Evolutionary conservation across 1,140 invertebrate genomes (phyloP).

Genomic region (Gryon sp.): DNA sequence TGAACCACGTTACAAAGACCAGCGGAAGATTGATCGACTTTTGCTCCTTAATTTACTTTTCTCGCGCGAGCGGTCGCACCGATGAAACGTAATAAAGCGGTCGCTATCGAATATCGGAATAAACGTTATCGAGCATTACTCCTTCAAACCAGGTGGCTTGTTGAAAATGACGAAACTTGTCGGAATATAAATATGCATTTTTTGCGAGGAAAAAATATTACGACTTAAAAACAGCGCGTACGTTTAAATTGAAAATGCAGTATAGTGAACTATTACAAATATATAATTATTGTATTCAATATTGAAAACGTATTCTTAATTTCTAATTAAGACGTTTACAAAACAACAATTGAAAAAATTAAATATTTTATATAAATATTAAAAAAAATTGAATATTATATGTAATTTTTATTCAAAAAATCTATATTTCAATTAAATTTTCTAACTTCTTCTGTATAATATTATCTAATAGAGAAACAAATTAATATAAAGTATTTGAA

Average conservation of each 20-base stretch:
- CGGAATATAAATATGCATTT: slow-evolving; percentile 47
- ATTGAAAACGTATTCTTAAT: too few species aligned
- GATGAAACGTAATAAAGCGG: slow-evolving; percentile 62
- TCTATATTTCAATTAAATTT: too few species aligned
- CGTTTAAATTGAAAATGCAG: background rate
- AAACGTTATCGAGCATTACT: slow-evolving; percentile 63
- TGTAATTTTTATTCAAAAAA: too few species aligned
- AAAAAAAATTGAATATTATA: too few species aligned
- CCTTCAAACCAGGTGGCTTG: slow-evolving; percentile 48
- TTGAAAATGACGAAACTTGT: slow-evolving; percentile 54
- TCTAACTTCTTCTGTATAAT: too few species aligned
- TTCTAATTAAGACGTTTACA: too few species aligned
- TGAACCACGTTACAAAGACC: slow-evolving; percentile 59
- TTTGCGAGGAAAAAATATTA: slow-evolving; percentile 5
- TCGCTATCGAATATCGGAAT: slow-evolving; percentile 63
- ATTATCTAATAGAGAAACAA: too few species aligned
- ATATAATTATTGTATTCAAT: too few species aligned
- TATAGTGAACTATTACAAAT: too few species aligned
- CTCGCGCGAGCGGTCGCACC: slow-evolving; percentile 52
- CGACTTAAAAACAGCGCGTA: slow-evolving; percentile 8
- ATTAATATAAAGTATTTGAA: too few species aligned
- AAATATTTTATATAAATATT: too few species aligned
- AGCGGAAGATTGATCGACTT: slow-evolving; percentile 59
- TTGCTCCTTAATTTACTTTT: slow-evolving; percentile 65
- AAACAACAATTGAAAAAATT: too few species aligned